Evolutionary conservation across 2,113 vertebrate genomes (phyloP), one percentile per base, ranked within the genome.

Genomic region (Setophaga kirtlandii): DNA sequence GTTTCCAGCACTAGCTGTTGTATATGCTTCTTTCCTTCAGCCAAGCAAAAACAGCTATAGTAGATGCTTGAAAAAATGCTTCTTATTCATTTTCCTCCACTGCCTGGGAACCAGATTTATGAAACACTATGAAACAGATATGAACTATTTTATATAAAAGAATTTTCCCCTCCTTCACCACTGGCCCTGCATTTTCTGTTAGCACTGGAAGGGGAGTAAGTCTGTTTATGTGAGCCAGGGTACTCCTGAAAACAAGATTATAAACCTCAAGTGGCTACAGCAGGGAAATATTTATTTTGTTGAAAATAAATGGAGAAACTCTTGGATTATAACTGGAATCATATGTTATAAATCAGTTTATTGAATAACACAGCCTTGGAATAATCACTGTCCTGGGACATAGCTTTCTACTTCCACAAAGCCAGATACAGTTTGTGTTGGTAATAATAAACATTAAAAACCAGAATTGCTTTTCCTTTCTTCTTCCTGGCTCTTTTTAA

Each of bases 281-380:
- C 62, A 88, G 60, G 93, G 92, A 96, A 97, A 88, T 90, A 92
- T 90, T 96, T 95, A 96, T 94, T 97, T 92, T 92, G 74, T 90
- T 97, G 94, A 95, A 97, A 95, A 96, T 87, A 87, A 97, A 97
- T 95, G 92, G 88, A 96, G 94, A 91, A 96, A 95, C 76, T 81
- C 90, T 86, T 94, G 60, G 77, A 93, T 97, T 96, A 84, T 85
- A 97, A 95, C 84, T 74, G 60, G 41, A 97, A 55, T 96, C 85
- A 87, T 80, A 97, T 81, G 93, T 97, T 94, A 90, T 94, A 97
- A 96, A 95, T 97, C 96, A 96, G 63, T 41, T 93, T 94, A 93
- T 77, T 95, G 85, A 93, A 78, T 95, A 95, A 96, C 73, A 75
- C 19, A 92, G 76, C 47, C 60, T 80, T 91, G 62, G 53, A 96